phyloP scores from a whole-genome alignment of 2,113 vertebrate genomes.

The Choloepus hoffmanni region DNA sequence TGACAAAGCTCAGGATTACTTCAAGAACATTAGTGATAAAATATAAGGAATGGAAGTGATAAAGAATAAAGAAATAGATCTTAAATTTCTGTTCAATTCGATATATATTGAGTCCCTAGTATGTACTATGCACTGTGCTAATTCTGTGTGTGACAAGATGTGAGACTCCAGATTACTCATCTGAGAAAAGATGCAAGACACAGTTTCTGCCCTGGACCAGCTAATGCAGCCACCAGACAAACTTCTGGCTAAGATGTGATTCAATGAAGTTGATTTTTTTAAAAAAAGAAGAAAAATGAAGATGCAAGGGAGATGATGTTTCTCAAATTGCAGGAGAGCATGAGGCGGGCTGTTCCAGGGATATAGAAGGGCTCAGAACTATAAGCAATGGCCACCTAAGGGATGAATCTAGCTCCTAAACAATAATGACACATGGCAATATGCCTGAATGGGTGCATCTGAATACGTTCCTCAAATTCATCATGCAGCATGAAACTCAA shows the following conservation, averaged over 20 bases:
- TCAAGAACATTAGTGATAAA: not conserved
- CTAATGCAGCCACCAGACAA: not conserved
- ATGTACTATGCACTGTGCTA: not conserved
- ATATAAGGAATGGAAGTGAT: not conserved
- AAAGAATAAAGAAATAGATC: not conserved
- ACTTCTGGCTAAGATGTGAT: not conserved
- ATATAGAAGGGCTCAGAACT: not conserved
- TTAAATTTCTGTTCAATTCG: not conserved
- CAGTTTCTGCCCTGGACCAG: not conserved
- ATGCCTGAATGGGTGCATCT: not conserved
- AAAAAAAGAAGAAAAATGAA: not conserved
- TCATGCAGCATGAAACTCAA: rapidly evolving
- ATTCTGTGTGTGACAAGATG: not conserved
- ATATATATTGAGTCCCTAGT: not conserved
- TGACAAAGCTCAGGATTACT: not conserved
- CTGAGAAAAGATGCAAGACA: not conserved
- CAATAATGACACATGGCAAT: rapidly evolving
- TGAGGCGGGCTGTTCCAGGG: no score
- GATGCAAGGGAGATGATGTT: not conserved
- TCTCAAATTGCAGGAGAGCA: not conserved
- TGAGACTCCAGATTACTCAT: not conserved
- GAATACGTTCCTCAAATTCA: not conserved
- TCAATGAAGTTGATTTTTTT: not conserved
- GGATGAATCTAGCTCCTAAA: not conserved
- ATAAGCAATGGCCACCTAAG: not conserved